Evolutionary conservation across 37 sponge, comb jelly and placozoan genomes (phyloP), one percentile per base, ranked within the genome.

Genomic region (Aplysina aerophoba): DNA sequence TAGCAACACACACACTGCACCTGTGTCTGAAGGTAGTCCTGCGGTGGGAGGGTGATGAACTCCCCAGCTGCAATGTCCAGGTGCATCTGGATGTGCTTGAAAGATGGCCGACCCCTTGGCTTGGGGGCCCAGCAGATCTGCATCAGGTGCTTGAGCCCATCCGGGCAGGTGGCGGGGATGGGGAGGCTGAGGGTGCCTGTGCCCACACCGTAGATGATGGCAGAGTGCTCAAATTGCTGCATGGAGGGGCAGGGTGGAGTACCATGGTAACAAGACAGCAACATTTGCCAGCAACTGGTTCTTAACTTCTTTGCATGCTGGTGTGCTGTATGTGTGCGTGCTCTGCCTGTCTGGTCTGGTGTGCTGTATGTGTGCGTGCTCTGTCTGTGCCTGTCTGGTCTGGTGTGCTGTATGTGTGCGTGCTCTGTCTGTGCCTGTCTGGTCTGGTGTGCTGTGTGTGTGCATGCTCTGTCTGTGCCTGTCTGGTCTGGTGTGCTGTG

Each of bases 191-290:
- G 88, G 41, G 59, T 90, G 62, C 81, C 87, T 69, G 85, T 92
- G 17, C 95, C 95, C 14, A 95, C 95, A 22, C 95, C 95, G 59
- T 83, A 95, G 25, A 95, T 95, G 61, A 95, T 89, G 56, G 95
- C 88, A 4, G 91, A 84, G 21, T 66, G 69, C 33, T 79, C 61
- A n/a, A 95, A 66, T 61, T 86, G 81, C 95, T 94, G 81, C 58
- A 21, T 39, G 39, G 72, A 67, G 63, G 71, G 50, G 8, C 6
- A 44, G 50, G 50, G 50, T n/a, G n/a, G n/a, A n/a, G n/a, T n/a
- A n/a, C n/a, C n/a, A n/a, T n/a, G n/a, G n/a, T n/a, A n/a, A n/a
- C n/a, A n/a, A n/a, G n/a, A n/a, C n/a, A n/a, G n/a, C n/a, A n/a
- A n/a, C n/a, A n/a, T n/a, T n/a, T n/a, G n/a, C n/a, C n/a, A n/a